phyloP scores from a whole-genome alignment of 1,140 invertebrate species.

The Scaptomyza montana region DNA sequence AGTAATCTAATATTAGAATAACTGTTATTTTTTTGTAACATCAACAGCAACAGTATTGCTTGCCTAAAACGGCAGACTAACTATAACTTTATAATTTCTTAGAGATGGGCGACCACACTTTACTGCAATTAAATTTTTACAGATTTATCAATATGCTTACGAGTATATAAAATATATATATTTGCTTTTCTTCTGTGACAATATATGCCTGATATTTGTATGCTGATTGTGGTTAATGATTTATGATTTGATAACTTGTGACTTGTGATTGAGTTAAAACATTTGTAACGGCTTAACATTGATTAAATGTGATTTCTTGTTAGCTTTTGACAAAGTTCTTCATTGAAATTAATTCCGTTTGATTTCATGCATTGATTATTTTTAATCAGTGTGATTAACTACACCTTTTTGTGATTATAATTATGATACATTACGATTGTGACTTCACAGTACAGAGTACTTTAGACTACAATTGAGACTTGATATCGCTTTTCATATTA shows the following conservation, averaged over 20 bases:
- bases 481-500: background rate
- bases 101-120: conserved; percentile 22
- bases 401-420: background rate
- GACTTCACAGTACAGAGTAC: background rate
- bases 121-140: no score
- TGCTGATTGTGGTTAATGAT: background rate
- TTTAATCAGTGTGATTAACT: no score
- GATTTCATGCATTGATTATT: no score
- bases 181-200: conserved; percentile 2
- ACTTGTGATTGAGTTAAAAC: background rate
- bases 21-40: conserved; percentile 14
- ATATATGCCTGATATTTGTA: conserved; percentile 8
- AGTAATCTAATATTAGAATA: conserved; percentile 15
- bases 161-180: conserved; percentile 28
- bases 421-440: background rate
- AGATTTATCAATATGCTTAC: conserved; percentile 1
- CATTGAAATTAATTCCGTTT: no score
- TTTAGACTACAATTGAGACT: conserved; percentile 1
- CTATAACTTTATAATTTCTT: conserved; percentile 7
- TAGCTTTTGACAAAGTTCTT: no score
- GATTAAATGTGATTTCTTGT: background rate
- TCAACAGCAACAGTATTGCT: conserved; percentile 25
- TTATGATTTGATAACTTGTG: conserved; percentile 10
- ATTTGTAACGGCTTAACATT: no score
- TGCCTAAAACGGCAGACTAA: conserved; percentile 51